A percentile compares a stretch with the other conserved stretches of the same genome.
Conservation (phyloP, 2,113 vertebrate genomes). For the Paramisgurnus dabryanus region DNA sequence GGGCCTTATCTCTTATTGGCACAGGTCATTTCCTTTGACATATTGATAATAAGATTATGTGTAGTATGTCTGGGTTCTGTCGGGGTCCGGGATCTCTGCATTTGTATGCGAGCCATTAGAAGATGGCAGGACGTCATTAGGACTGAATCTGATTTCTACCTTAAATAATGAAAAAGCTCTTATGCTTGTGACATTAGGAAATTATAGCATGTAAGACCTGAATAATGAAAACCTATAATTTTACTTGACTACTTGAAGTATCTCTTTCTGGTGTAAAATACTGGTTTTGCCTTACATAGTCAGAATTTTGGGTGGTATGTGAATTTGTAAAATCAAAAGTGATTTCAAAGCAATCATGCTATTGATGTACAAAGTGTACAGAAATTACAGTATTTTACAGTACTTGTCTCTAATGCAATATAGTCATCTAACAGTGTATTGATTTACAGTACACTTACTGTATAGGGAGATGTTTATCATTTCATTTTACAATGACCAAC, state of each 20-base stretch:
- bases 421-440: neutral
- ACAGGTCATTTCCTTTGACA: conserved; percentile 44
- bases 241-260: conserved; percentile 27
- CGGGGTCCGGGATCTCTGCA: conserved; percentile 5
- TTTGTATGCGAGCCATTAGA: conserved; percentile 27
- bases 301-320: neutral
- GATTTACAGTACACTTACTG: neutral
- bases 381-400: conserved; percentile 10
- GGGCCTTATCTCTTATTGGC: conserved; percentile 22
- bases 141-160: conserved; percentile 17
- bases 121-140: conserved; percentile 13
- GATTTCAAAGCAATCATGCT: neutral
- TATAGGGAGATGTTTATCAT: neutral
- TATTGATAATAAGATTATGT: conserved; percentile 48
- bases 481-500: conserved; percentile 28
- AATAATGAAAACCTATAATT: conserved; percentile 4
- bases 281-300: neutral
- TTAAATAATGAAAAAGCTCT: conserved; percentile 13
- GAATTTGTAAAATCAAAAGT: neutral
- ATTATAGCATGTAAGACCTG: neutral
- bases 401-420: neutral
- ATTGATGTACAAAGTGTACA: neutral
- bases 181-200: conserved; percentile 25
- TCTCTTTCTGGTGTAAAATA: neutral
- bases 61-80: conserved; percentile 35